phyloP scores from a whole-genome alignment of 1,140 invertebrate genomes.

The Drosophila grimshawi region DNA sequence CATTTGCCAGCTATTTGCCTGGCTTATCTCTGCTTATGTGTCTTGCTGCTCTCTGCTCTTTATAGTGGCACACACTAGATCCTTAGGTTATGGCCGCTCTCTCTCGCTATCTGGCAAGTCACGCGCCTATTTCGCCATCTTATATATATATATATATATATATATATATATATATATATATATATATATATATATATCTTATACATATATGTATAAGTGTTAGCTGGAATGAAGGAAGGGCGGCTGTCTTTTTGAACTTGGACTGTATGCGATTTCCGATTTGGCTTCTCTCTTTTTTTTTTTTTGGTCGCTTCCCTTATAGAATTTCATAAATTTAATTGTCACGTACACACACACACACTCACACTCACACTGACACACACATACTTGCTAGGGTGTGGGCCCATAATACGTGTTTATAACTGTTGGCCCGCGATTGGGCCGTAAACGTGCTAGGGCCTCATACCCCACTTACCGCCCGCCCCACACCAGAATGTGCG shows the following conservation, averaged over 20 bases:
- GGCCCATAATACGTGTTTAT: conserved; percentile 75
- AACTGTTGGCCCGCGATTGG: conserved; percentile 56
- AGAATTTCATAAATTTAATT: conserved; percentile 80
- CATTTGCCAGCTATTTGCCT: conserved; percentile 31
- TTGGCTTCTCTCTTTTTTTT: conserved; percentile 1
- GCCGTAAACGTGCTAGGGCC: conserved; percentile 56
- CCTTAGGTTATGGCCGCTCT: conserved; percentile 22
- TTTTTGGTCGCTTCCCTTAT: conserved; percentile 25
- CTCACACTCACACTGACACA: background rate
- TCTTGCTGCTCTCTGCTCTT: conserved; percentile 23
- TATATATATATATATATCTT: background rate
- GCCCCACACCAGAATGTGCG: conserved; percentile 31
- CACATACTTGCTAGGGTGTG: background rate
- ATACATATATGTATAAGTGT: conserved; percentile 9
- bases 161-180: background rate
- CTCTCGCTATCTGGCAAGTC: conserved; percentile 52
- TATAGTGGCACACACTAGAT: too few relatives aligned
- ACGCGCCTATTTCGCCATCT: conserved; percentile 47
- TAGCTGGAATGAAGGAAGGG: conserved; percentile 9
- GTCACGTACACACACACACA: conserved; percentile 68
- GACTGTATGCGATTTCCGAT: conserved; percentile 8
- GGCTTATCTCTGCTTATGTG: background rate
- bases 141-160: conserved; percentile 15
- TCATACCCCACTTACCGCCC: background rate
- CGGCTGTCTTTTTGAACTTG: conserved; percentile 33